Percentiles rank a stretch among this genome's conserved stretches.
Evolutionary conservation across 2,888 invertebrate genomes (phyloP).

Genomic region (Trilocha varians): DNA sequence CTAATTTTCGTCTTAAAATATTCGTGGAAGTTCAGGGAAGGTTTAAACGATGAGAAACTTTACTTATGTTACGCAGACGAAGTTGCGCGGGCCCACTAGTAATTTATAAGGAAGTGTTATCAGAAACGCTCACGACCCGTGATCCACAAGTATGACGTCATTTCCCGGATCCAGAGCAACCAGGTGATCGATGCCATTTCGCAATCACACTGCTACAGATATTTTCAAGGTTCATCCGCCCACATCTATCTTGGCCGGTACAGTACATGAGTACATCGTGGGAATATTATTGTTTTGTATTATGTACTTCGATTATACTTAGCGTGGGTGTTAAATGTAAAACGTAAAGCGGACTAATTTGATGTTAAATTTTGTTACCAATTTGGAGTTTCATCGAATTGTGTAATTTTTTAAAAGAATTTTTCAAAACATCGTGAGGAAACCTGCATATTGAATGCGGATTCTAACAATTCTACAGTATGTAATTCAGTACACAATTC

Average conservation of each 20-base stretch:
- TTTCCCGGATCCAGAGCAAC: background rate
- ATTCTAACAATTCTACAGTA: no score
- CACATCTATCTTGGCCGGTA: conserved; percentile 20
- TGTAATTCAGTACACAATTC: no score
- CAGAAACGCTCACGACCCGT: no score
- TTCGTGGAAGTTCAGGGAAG: no score
- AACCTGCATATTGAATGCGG: no score
- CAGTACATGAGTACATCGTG: conserved; percentile 18
- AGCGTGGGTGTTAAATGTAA: conserved; percentile 12
- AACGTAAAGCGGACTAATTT: conserved; percentile 9
- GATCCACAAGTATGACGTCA: background rate
- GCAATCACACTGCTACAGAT: conserved; percentile 10
- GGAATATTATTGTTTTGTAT: conserved; percentile 17
- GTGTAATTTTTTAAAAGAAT: background rate
- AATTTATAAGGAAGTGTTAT: no score
- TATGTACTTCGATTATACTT: conserved; percentile 9
- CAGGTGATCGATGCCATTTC: background rate
- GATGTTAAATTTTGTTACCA: conserved; percentile 7
- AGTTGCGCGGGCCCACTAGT: no score
- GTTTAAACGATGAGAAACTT: no score
- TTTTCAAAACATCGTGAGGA: no score
- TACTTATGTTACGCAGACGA: no score
- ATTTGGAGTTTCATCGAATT: background rate
- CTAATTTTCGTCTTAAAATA: no score
- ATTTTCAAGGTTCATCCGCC: conserved; percentile 22